Evolutionary conservation across 1,140 invertebrate species (phyloP).

Genomic region (Caerostris darwini): DNA sequence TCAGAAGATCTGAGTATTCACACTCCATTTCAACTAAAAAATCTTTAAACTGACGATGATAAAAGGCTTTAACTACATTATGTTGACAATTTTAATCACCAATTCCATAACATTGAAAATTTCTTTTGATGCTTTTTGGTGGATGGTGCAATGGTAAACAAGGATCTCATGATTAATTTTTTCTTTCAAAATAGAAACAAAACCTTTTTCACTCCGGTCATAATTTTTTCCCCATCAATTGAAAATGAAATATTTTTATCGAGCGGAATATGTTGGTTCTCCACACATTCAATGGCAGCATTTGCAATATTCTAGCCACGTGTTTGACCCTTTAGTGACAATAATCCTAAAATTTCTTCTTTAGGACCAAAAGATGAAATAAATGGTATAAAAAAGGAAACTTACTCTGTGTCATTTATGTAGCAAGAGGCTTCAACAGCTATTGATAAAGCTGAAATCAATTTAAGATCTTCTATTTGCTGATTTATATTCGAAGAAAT

Average conservation of each 20-base stretch:
- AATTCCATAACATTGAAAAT: slow-evolving; percentile 60
- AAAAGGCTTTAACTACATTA: slow-evolving; percentile 75
- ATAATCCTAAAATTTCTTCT: slow-evolving; percentile 32
- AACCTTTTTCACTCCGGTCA: too few relatives aligned
- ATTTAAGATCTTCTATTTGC: too few relatives aligned
- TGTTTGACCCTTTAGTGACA: background rate
- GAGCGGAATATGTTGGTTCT: background rate
- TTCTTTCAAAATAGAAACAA: too few relatives aligned
- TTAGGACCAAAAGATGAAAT: too few relatives aligned
- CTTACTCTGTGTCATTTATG: too few relatives aligned
- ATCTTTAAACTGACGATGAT: slow-evolving; percentile 80
- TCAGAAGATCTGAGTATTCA: slow-evolving; percentile 80
- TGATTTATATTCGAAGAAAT: too few relatives aligned
- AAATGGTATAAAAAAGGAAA: too few relatives aligned
- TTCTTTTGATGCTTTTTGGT: background rate
- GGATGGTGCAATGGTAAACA: slow-evolving; percentile 62
- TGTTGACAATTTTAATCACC: slow-evolving; percentile 65
- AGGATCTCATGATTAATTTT: background rate
- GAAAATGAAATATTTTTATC: background rate
- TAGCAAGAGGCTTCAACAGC: too few relatives aligned
- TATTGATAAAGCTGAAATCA: too few relatives aligned
- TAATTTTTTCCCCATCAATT: too few relatives aligned
- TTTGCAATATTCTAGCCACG: background rate
- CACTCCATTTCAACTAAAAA: slow-evolving; percentile 79
- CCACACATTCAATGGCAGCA: background rate